phyloP scores from a whole-genome alignment of 2,797 vertebrate species.

The Danio choprae region DNA sequence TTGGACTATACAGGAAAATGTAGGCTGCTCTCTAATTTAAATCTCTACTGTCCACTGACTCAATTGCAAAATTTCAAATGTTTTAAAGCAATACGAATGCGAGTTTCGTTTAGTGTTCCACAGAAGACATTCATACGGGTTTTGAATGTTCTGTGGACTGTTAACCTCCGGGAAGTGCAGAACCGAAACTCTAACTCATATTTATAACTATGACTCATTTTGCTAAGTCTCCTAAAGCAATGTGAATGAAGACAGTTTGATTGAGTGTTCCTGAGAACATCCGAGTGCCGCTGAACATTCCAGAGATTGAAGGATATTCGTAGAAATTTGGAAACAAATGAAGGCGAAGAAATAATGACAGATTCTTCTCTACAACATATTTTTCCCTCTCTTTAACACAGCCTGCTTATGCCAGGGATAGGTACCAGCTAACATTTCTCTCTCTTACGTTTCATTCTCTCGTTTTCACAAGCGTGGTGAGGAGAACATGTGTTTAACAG shows the following conservation, averaged over 20 bases:
- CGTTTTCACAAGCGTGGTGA: neutral
- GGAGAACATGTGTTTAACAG: constrained; percentile 36
- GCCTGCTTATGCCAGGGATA: neutral
- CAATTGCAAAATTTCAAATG: too few species aligned
- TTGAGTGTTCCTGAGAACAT: neutral
- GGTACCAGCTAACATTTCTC: neutral
- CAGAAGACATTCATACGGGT: too few species aligned
- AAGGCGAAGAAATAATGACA: neutral
- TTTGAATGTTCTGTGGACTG: neutral
- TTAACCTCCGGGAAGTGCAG: neutral
- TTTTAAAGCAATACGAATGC: too few species aligned
- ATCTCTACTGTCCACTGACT: too few species aligned
- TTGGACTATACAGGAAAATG: too few species aligned
- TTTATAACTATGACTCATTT: neutral
- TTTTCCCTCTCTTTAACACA: neutral
- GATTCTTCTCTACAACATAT: neutral
- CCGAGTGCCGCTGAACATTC: too few species aligned
- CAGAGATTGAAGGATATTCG: neutral
- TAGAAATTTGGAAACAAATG: neutral
- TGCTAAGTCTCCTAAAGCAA: neutral
- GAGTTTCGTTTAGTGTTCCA: too few species aligned
- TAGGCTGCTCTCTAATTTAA: too few species aligned
- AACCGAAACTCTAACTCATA: neutral
- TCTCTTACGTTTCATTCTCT: neutral
- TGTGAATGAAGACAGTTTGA: neutral